These are phyloP conservation scores for Himalopsyche anomala DNA, from an alignment of 2,888 invertebrate species.

Conservation along the genomic window DNA sequence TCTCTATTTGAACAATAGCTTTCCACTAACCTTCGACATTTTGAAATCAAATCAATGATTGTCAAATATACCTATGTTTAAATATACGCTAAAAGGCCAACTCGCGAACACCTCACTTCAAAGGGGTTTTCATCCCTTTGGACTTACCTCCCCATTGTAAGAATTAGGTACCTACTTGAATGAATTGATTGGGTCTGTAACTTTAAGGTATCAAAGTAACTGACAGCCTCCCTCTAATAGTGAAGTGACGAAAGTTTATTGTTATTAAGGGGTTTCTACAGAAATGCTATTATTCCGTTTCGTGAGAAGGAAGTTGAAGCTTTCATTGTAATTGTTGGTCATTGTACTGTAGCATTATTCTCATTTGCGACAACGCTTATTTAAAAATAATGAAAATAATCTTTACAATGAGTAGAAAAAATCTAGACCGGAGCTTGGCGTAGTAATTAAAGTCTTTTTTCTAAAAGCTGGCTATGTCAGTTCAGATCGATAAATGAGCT, in stretches of 20 bases:
- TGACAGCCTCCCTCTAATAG: not conserved
- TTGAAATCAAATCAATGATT: conserved; percentile 18
- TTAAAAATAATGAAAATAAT: no score
- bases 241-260: conserved; percentile 4
- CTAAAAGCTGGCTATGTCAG: no score
- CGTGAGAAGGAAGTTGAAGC: not conserved
- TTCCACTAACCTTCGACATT: not conserved
- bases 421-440: no score
- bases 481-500: no score
- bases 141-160: not conserved
- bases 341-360: not conserved
- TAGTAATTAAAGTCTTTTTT: no score
- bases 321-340: not conserved
- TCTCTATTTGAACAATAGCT: no score
- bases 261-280: not conserved
- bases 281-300: not conserved
- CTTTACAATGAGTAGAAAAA: no score
- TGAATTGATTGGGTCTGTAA: conserved; percentile 18
- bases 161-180: not conserved
- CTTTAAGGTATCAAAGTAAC: not conserved
- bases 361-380: no score
- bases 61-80: conserved; percentile 2
- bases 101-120: not conserved
- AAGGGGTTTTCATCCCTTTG: not conserved
- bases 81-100: conserved; percentile 7